A percentile compares a stretch with the other conserved stretches of the same genome.
Conservation (phyloP, 2,113 vertebrate genomes). For the Rostratula benghalensis region DNA sequence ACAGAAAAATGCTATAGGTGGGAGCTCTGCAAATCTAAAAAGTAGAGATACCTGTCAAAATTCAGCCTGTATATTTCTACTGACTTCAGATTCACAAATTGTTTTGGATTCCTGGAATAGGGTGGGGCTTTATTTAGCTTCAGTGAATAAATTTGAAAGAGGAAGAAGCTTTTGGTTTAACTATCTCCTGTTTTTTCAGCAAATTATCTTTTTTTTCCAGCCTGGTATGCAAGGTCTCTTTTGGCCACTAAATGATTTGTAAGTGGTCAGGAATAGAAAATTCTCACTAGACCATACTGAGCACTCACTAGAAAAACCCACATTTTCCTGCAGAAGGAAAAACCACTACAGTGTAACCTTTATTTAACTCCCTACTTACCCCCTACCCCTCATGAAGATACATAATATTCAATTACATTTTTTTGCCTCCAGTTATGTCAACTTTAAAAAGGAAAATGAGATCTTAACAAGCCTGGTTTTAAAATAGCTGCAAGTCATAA, state of each 20-base stretch:
- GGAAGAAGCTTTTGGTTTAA: background rate
- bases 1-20: background rate
- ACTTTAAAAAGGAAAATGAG: slow-evolving; percentile 39
- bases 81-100: background rate
- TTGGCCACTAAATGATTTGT: background rate
- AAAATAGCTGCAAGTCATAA: slow-evolving; percentile 24
- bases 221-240: background rate
- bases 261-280: background rate
- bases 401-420: slow-evolving; percentile 29
- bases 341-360: background rate
- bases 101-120: background rate
- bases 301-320: background rate
- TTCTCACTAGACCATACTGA: background rate
- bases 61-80: background rate
- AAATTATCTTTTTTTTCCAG: background rate
- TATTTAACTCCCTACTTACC: slow-evolving; percentile 3
- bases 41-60: background rate
- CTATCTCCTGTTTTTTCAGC: background rate
- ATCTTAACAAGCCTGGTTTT: slow-evolving; percentile 36
- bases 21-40: background rate
- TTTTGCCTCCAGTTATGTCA: slow-evolving; percentile 33
- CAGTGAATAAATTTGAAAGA: background rate
- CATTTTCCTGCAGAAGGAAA: background rate
- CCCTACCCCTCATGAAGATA: background rate
- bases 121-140: background rate